Base-by-base conservation (phyloP, 2,888 invertebrate genomes). In the Sipunculus nudus region DNA sequence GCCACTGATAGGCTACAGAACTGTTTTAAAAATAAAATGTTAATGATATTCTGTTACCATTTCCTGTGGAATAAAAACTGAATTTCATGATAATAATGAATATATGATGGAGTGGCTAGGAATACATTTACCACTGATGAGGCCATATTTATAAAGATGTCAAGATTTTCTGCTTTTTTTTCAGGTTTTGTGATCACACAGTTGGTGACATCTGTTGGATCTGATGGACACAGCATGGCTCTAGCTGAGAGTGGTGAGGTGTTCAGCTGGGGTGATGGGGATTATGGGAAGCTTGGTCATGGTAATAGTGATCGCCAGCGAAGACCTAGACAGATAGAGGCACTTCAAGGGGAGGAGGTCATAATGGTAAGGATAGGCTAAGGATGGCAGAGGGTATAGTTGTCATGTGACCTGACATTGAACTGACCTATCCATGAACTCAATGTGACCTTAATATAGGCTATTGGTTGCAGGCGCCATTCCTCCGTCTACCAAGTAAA, bases 211-310 rank as follows among this genome's bases (percentile, higher is more conserved):
- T 89, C 89, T 0, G 87, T 88, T 56, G 89, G 89, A 1, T 88
- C 88, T 1, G 89, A 89, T 78, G 89, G 89, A 0, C 89, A 89
- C 77, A 88, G 87, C 73, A 79, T 89, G 70, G 89, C 89, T 1
- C 75, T 89, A 52, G 88, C 89, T 0, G 88, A 89, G 79, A 88
- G 87, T 72, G 89, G 89, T 0, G 89, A 89, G 77, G 89, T 89
- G 28, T 89, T 89, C 75, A 88, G 88, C 23, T 89, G 89, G 89
- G 89, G 88, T 10, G 88, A 89, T 74, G 89, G 89, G 0, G 89
- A 89, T 78, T 89, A 88, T 75, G 89, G 89, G 8, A 88, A 89
- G 79, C 80, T 89, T 32, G 89, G 89, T 0, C 89, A 89, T 74
- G 89, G 89, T 6, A 88, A 88, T 74, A 88, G 87, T 71, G 89